Evolutionary conservation across 2,888 invertebrate species (phyloP), one percentile per base, ranked within the genome.

Genomic region (Blastobasis lacticolella): DNA sequence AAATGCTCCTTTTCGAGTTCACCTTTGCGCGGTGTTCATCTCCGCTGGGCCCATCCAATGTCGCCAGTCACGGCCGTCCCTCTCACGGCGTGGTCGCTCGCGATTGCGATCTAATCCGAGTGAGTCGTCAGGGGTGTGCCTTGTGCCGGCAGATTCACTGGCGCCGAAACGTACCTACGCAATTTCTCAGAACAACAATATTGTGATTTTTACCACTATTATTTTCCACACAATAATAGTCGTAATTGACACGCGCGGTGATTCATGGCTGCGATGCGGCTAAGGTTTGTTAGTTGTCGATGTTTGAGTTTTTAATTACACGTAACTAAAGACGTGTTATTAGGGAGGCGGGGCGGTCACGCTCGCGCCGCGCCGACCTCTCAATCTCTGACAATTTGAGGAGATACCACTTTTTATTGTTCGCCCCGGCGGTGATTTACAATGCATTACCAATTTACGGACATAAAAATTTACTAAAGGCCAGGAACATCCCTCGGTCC

Each of bases 271-370:
- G 64, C 66, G 69, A 63, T 60, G 63, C 67, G 69, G 60, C 66
- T 64, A 68, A 77, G 75, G 82, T 83, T 84, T 81, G 83, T 83
- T 78, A 73, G 73, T 77, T 78, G 84, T 83, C 84, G 80, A 80
- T 81, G 75, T 79, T 85, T 83, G 79, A 85, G 79, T 80, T 85
- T 85, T 84, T 86, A 87, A 86, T 86, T 86, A 81, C 64, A 81
- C 81, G 76, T 76, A 80, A 81, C 82, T 78, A 84, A 84, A 84
- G 75, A 73, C 69, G 66, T 73, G 75, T 76, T 79, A 80, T 85
- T 81, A 80, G 73, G 70, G 71, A 71, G 82, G 77, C 78, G 81
- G 78, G 72, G 74, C 75, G 69, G 82, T 79, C 81, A 78, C 76
- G 79, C 78, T 59, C 67, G 66, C 78, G 72, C 66, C 64, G 71